Evolutionary conservation across 1,140 invertebrate genomes (phyloP), one percentile per base, ranked within the genome.

Genomic region (Drosophila chauvacae): DNA sequence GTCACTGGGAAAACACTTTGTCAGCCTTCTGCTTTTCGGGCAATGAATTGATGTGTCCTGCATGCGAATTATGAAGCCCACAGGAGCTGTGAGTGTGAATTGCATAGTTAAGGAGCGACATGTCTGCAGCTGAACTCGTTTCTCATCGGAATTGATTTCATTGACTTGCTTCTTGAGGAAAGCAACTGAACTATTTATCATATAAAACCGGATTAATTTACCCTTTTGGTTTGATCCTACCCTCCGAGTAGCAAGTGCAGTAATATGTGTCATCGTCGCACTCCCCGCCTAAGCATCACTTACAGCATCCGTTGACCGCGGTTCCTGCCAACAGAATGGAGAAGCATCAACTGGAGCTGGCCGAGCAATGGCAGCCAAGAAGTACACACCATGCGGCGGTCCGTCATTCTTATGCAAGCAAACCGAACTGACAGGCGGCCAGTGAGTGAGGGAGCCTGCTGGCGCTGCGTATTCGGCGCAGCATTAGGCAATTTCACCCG

Each of bases 41-140:
- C 84, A 80, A 77, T 88, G 84, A 84, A 88, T 77, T 72, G 68
- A 83, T 80, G 84, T 77, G 84, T 64, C 80, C 61, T 86, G 83
- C 83, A 86, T 86, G 69, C 68, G 66, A 87, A 84, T 73, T 76
- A 58, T 65, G 53, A 42, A 66, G 35, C 71, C 51, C 68, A 20
- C 20, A 28, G 37, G 57, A 26, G 41, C 16, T 45, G 39, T 18
- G 39, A 30, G 33, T 20, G 18, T 44, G 62, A 28, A 45, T 41
- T 35, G 45, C 45, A 66, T 39, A 65, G 39, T 20, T 51, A 33
- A 65, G 23, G 11, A 41, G 28, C 0, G 6, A 3, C 0, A 20
- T 69, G 45, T 53, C 35, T 44, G 62, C n/a, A 53, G 45, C 7
- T 66, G 14, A 59, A 11, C 50, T 59, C 35, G 18, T 16, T 55